A percentile compares a stretch with the other conserved stretches of the same genome.
These are phyloP conservation scores for Masticophis lateralis DNA, from an alignment of 2,797 vertebrate species.

Conservation along the genomic window DNA sequence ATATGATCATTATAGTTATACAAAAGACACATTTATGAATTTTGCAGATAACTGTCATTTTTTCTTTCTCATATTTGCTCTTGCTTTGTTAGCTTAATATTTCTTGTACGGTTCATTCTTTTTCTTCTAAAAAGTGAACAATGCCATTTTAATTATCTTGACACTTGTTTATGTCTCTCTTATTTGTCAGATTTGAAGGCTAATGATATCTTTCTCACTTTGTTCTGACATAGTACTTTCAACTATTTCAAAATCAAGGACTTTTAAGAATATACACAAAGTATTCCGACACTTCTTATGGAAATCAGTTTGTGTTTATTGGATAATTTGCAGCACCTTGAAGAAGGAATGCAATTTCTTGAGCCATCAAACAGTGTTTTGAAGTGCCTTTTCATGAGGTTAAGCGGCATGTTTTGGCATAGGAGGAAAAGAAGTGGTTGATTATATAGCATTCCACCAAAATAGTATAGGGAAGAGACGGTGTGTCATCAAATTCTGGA, in stretches of 20 bases:
- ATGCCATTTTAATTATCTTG: slow-evolving; percentile 76
- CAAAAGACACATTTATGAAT: slow-evolving; percentile 90
- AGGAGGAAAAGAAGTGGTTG: slow-evolving; percentile 46
- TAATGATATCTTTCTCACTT: slow-evolving; percentile 69
- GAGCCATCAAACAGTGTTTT: slow-evolving; percentile 54
- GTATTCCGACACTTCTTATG: slow-evolving; percentile 61
- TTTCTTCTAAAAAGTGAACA: slow-evolving; percentile 72
- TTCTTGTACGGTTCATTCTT: slow-evolving; percentile 74
- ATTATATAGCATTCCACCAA: slow-evolving; percentile 54
- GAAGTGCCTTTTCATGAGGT: slow-evolving; percentile 55
- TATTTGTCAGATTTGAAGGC: slow-evolving; percentile 71
- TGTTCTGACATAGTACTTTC: slow-evolving; percentile 67
- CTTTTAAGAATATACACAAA: slow-evolving; percentile 52
- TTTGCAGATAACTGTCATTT: slow-evolving; percentile 90
- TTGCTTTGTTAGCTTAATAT: slow-evolving; percentile 84
- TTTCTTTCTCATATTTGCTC: slow-evolving; percentile 78
- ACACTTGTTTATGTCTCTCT: slow-evolving; percentile 73
- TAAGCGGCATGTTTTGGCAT: slow-evolving; percentile 49
- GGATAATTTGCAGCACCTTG: slow-evolving; percentile 56
- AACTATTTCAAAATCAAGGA: slow-evolving; percentile 67
- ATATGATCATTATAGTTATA: slow-evolving; percentile 90
- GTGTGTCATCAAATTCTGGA: slow-evolving; percentile 17
- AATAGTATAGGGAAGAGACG: slow-evolving; percentile 51
- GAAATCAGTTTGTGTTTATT: slow-evolving; percentile 60
- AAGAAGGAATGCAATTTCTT: slow-evolving; percentile 57